Evolutionary conservation across 2,888 invertebrate genomes (phyloP).

Genomic region (Frankliniella fusca): DNA sequence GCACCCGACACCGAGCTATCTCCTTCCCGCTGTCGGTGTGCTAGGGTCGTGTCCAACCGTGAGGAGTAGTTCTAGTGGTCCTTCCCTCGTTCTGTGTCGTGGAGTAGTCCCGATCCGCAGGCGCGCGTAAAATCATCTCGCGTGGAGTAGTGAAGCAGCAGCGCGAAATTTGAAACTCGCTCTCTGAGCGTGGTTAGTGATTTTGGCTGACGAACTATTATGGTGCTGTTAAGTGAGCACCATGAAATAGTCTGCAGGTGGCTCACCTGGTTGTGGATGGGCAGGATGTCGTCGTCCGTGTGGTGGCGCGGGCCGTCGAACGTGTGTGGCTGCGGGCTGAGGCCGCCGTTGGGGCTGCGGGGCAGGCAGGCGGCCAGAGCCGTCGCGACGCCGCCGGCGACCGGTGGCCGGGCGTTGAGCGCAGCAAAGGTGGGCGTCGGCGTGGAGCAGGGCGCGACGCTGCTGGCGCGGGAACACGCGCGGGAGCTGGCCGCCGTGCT

Average conservation of each 20-base stretch:
- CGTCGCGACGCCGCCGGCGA: constrained; percentile 32
- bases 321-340: neutral
- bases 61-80: too few species aligned
- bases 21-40: too few species aligned
- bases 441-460: neutral
- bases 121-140: too few species aligned
- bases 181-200: too few species aligned
- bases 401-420: constrained; percentile 29
- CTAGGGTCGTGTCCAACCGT: too few species aligned
- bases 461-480: neutral
- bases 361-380: constrained; percentile 18
- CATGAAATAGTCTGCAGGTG: neutral
- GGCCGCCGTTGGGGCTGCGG: neutral
- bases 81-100: too few species aligned
- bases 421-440: constrained; percentile 16
- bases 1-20: too few species aligned
- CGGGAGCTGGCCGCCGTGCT: constrained; percentile 16
- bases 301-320: constrained; percentile 6
- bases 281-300: constrained; percentile 13
- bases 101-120: too few species aligned
- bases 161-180: too few species aligned
- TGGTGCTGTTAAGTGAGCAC: too few species aligned
- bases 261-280: constrained; percentile 19
- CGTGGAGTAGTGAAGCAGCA: too few species aligned
- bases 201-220: too few species aligned